phyloP scores from a whole-genome alignment of 2,797 vertebrate species.

The Schizopygopsis pylzovi region DNA sequence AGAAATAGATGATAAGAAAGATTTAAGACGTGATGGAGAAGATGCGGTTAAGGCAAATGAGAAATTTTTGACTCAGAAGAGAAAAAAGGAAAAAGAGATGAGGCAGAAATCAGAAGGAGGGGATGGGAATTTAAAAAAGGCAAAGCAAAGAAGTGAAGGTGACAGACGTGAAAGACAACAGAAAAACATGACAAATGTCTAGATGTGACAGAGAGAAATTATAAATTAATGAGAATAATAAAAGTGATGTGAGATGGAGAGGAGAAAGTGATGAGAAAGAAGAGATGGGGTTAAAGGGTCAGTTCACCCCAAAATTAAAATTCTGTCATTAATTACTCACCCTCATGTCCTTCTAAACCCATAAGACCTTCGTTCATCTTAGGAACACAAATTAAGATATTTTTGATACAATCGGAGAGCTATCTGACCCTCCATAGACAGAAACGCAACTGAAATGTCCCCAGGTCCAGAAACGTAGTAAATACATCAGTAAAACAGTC shows the following conservation, averaged over 20 bases:
- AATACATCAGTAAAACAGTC: no score
- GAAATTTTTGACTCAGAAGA: not conserved
- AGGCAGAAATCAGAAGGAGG: not conserved
- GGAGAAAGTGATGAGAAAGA: not conserved
- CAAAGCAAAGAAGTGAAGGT: not conserved
- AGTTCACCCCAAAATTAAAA: no score
- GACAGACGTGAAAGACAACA: not conserved
- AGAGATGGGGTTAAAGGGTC: not conserved
- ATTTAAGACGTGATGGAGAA: not conserved
- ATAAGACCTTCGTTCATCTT: no score
- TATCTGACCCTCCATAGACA: no score
- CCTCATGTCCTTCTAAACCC: no score
- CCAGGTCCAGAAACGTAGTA: no score
- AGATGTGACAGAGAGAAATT: not conserved
- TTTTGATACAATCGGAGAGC: no score
- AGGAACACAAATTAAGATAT: no score
- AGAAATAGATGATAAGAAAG: not conserved
- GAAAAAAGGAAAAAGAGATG: not conserved
- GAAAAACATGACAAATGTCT: not conserved
- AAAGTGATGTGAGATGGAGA: not conserved
- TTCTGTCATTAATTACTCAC: no score
- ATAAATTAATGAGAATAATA: not conserved
- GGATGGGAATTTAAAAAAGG: not conserved
- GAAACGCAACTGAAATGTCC: no score
- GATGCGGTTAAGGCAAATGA: not conserved